phyloP scores from a whole-genome alignment of 2,888 invertebrate species.

The Agrotis puta region DNA sequence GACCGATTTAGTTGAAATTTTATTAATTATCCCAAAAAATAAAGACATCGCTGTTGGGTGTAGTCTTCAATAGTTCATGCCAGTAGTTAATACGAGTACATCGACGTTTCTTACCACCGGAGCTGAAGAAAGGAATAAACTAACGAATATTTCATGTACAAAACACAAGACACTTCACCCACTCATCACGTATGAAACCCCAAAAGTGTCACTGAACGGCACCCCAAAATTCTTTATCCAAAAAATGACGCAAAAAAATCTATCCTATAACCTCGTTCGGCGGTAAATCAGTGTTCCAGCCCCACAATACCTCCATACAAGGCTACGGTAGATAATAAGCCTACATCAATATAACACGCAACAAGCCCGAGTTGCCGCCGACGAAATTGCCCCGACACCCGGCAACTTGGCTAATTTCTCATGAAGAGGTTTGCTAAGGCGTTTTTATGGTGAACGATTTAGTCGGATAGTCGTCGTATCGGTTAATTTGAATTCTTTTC shows the following conservation, averaged over 20 bases:
- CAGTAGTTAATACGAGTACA: neutral
- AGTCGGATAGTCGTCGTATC: constrained; percentile 33
- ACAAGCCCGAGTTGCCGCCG: constrained; percentile 64
- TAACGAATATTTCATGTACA: constrained; percentile 10
- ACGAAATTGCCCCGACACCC: constrained; percentile 75
- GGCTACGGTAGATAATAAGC: constrained; percentile 70
- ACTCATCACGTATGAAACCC: constrained; percentile 26
- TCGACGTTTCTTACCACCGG: too few relatives aligned
- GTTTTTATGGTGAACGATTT: constrained; percentile 58
- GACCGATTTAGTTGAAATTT: too few relatives aligned
- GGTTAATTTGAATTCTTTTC: neutral
- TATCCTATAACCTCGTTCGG: constrained; percentile 57
- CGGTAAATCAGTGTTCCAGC: constrained; percentile 63
- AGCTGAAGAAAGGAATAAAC: neutral
- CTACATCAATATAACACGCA: constrained; percentile 70
- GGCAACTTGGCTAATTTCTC: constrained; percentile 81
- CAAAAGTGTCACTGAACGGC: constrained; percentile 45
- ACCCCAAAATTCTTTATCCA: constrained; percentile 42
- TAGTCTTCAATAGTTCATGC: neutral
- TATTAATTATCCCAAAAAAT: neutral
- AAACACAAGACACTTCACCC: constrained; percentile 19
- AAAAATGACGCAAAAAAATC: constrained; percentile 54
- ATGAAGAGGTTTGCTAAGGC: constrained; percentile 65
- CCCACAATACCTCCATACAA: constrained; percentile 65
- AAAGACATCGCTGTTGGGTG: neutral